Conservation (phyloP, 2,797 vertebrate species). For the Threskiornis aethiopicus region DNA sequence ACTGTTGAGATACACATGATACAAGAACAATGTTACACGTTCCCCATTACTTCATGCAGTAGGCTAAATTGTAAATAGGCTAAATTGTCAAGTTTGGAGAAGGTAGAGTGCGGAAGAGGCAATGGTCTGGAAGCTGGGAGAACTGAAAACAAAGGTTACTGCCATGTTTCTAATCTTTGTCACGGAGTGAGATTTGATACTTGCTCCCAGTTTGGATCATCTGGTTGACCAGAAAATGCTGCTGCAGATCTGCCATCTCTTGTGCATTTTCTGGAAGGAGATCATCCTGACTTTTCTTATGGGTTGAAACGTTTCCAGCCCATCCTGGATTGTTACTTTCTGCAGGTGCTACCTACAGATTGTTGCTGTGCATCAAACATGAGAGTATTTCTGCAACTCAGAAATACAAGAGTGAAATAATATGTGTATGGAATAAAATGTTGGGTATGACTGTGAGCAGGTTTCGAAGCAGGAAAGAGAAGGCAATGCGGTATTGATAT, state of each 20-base stretch:
- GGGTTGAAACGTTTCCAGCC: neutral
- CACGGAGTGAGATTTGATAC: neutral
- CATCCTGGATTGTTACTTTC: neutral
- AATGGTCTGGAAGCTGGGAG: neutral
- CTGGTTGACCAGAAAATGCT: neutral
- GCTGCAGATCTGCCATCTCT: neutral
- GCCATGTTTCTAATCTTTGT: neutral
- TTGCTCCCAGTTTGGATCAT: neutral
- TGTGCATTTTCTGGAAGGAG: neutral
- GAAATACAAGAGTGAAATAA: neutral
- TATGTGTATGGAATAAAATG: neutral
- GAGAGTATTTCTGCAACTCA: neutral
- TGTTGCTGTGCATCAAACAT: neutral
- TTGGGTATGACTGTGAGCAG: neutral
- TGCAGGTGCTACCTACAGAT: neutral
- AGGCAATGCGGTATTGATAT: accelerated
- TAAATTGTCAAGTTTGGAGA: neutral
- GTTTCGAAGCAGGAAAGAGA: neutral
- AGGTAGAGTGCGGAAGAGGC: neutral
- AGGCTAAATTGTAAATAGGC: neutral
- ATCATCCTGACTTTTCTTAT: neutral
- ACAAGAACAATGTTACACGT: neutral
- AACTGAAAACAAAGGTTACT: neutral
- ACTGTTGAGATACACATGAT: neutral
- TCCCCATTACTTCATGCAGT: neutral